phyloP scores from a whole-genome alignment of 2,113 vertebrate species.

The Myotis yumanensis region DNA sequence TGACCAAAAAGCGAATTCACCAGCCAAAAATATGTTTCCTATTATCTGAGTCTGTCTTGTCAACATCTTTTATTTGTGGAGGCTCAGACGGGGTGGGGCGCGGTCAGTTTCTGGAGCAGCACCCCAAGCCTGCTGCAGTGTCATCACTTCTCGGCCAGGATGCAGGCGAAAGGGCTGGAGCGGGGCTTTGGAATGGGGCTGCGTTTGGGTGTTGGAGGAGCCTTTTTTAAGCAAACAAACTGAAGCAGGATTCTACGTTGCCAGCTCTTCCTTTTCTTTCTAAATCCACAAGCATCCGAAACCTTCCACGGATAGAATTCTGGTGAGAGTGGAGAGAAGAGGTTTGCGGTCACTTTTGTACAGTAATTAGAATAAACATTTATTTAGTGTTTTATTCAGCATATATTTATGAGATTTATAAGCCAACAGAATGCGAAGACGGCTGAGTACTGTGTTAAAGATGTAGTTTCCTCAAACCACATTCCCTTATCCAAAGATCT shows the following conservation, averaged over 20 bases:
- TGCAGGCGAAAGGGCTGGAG: not conserved
- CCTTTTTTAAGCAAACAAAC: not conserved
- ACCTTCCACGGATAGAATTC: not conserved
- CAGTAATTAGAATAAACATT: conserved; percentile 66
- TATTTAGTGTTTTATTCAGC: conserved; percentile 44
- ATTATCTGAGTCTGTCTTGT: conserved; percentile 23
- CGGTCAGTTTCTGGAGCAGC: not conserved
- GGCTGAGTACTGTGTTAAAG: not conserved
- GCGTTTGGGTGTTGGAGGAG: not conserved
- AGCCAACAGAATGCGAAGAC: conserved; percentile 44
- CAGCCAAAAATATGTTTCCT: conserved; percentile 56
- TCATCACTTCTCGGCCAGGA: not conserved
- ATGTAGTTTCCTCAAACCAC: not conserved
- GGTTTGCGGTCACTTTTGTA: conserved; percentile 39
- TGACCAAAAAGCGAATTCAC: not conserved
- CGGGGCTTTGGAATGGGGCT: too few species aligned
- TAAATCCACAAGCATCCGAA: conserved; percentile 26
- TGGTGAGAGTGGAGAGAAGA: conserved; percentile 24
- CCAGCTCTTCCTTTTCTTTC: conserved; percentile 9
- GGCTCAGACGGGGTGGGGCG: not conserved
- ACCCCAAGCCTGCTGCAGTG: too few species aligned
- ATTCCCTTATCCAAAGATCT: not conserved
- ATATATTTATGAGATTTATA: conserved; percentile 46
- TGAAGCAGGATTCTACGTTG: not conserved
- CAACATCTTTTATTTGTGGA: conserved; percentile 2